Base-by-base conservation (phyloP, 1,140 invertebrate genomes). In the Neodiprion virginianus region DNA sequence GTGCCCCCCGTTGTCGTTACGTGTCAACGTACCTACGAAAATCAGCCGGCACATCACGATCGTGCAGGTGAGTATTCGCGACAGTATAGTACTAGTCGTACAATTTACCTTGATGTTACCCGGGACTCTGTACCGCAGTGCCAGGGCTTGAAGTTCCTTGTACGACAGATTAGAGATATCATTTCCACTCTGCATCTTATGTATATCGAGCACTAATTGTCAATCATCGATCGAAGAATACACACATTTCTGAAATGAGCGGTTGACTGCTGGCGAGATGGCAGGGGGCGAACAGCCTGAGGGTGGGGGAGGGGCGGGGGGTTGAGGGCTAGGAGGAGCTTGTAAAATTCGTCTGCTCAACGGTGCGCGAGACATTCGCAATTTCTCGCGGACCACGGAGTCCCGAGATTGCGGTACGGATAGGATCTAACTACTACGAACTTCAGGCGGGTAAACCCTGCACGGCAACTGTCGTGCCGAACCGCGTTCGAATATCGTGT, bases 31-130 rank as follows among this genome's bases (percentile, higher is more conserved):
- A 5, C 1, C 28, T 61, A 17, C 53, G 53, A 14, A 61, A 14
- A 14, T 61, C 53, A 5, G n/a, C 53, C n/a, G 53, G 53, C 28
- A 61, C 28, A 40, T 40, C 2, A 40, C 28, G 28, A 40, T 40
- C 28, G 28, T 40, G 28, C 28, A 40, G 28, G 28, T 40, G 28
- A 40, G 28, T 40, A 40, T 40, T 40, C 28, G 28, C 28, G 2
- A 40, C 28, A 5, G 28, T 40, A 2, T 5, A 40, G 28, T 40
- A 40, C 28, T 40, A 40, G 28, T 40, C 28, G 28, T 40, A 40
- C 28, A 40, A 72, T 48, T 83, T 81, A 86, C 85, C 85, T 86
- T 87, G 67, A 86, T 85, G 77, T 87, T 87, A 61, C 84, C 83
- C 28, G 85, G 85, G 23, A 87, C 79, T 12, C 75, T 79, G 47